These are phyloP conservation scores for Drosophila bocqueti DNA, from an alignment of 1,140 invertebrate genomes.

Conservation along the genomic window DNA sequence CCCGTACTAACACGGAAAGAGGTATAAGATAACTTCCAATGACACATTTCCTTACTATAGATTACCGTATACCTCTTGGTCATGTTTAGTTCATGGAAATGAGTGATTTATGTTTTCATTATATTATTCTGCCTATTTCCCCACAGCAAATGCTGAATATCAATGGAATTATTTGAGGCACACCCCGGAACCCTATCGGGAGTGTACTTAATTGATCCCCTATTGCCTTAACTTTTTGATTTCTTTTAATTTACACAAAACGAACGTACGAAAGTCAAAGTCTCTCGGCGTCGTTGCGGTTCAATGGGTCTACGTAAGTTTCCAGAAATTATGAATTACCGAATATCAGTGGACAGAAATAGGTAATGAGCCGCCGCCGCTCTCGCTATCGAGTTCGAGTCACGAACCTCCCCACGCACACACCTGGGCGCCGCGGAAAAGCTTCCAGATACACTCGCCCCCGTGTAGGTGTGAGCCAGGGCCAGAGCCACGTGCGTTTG, in stretches of 20 bases:
- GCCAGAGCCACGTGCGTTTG: conserved; percentile 28
- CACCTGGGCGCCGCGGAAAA: conserved; percentile 6
- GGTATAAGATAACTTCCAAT: neutral
- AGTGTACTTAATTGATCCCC: conserved; percentile 10
- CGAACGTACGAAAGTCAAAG: conserved; percentile 14
- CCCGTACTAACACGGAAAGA: neutral
- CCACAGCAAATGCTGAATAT: neutral
- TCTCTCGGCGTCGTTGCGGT: conserved; percentile 5
- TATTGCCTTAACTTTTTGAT: neutral
- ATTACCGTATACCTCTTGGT: neutral
- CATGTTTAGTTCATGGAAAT: neutral
- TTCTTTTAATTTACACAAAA: conserved; percentile 2
- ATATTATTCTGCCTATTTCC: neutral
- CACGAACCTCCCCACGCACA: conserved; percentile 3
- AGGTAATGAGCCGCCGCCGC: conserved; percentile 27
- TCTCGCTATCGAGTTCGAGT: neutral
- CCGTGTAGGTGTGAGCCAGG: conserved; percentile 7
- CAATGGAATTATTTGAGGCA: conserved; percentile 10
- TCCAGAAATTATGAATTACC: conserved; percentile 67
- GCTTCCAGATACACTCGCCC: conserved; percentile 27
- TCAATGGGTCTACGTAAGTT: conserved; percentile 62
- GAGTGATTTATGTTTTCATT: neutral
- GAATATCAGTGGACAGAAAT: conserved; percentile 30
- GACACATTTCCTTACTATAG: neutral
- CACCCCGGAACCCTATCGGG: conserved; percentile 4